Conservation (phyloP, 1,140 invertebrate species). For the Ceratina calcarata region DNA sequence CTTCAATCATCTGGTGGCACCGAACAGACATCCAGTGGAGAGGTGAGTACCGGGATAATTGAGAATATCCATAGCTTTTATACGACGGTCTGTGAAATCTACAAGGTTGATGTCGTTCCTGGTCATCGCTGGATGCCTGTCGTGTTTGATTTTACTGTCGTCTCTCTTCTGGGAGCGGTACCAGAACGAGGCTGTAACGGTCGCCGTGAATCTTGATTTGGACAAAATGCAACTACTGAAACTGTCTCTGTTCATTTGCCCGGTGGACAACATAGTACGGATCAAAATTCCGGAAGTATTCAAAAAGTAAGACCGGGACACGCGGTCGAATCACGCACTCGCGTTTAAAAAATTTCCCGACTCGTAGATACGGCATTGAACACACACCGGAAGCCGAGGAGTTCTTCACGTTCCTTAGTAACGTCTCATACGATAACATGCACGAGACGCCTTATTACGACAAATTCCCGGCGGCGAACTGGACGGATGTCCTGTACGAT, state of each 20-base stretch:
- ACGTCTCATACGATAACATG: slow-evolving; percentile 42
- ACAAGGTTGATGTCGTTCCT: slow-evolving; percentile 47
- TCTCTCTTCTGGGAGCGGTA: slow-evolving; percentile 58
- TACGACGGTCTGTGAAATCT: not conserved
- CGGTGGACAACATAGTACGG: slow-evolving; percentile 19
- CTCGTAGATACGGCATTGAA: slow-evolving; percentile 52
- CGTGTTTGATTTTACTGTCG: slow-evolving; percentile 46
- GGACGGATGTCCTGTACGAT: slow-evolving; percentile 58
- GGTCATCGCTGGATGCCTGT: slow-evolving; percentile 44
- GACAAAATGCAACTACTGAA: slow-evolving; percentile 38
- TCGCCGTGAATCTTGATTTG: slow-evolving; percentile 44
- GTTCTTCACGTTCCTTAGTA: slow-evolving; percentile 61
- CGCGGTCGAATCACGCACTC: too few species aligned
- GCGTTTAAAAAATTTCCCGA: too few species aligned
- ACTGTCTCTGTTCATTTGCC: slow-evolving; percentile 54
- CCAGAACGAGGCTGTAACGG: slow-evolving; percentile 43
- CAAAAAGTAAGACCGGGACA: slow-evolving; percentile 43
- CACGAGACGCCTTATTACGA: slow-evolving; percentile 35
- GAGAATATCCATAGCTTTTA: not conserved
- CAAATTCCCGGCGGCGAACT: slow-evolving; percentile 38
- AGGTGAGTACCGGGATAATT: slow-evolving; percentile 28
- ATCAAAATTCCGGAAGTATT: slow-evolving; percentile 52
- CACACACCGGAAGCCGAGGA: slow-evolving; percentile 51
- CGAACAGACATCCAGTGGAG: slow-evolving; percentile 60
- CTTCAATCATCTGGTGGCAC: slow-evolving; percentile 62